phyloP scores from a whole-genome alignment of 2,888 invertebrate species.

The Bellardia pandia region DNA sequence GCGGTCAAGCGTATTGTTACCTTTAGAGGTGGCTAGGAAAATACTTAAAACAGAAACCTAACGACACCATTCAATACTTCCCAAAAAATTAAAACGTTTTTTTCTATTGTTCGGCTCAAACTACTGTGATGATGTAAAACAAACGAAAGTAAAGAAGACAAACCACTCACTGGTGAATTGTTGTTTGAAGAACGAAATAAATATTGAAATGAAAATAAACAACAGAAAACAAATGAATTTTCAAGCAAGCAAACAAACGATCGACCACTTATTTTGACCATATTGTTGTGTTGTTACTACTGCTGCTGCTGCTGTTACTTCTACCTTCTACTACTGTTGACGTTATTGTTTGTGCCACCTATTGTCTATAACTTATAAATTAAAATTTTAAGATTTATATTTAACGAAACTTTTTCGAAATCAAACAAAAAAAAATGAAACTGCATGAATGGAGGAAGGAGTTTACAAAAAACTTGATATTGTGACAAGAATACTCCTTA shows the following conservation, averaged over 20 bases:
- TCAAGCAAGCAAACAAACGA: slow-evolving; percentile 11
- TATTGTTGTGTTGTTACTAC: slow-evolving; percentile 17
- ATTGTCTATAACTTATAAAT: slow-evolving; percentile 28
- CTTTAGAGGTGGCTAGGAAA: slow-evolving; percentile 2
- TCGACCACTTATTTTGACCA: slow-evolving; percentile 39
- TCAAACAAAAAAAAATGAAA: slow-evolving; percentile 15
- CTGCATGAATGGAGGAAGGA: not conserved
- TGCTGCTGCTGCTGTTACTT: not conserved
- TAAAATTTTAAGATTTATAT: slow-evolving; percentile 4
- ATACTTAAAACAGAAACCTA: slow-evolving; percentile 13
- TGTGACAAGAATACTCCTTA: no score
- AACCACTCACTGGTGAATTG: slow-evolving; percentile 51
- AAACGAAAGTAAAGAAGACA: slow-evolving; percentile 44
- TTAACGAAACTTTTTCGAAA: not conserved
- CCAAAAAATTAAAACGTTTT: not conserved
- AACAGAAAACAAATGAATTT: slow-evolving; percentile 43
- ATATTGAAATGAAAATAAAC: slow-evolving; percentile 1
- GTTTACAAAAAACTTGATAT: no score
- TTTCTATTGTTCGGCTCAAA: not conserved
- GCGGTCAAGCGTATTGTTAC: slow-evolving; percentile 64
- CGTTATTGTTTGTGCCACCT: slow-evolving; percentile 2
- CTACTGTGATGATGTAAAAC: slow-evolving; percentile 21
- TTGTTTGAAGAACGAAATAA: slow-evolving; percentile 10
- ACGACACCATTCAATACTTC: slow-evolving; percentile 35
- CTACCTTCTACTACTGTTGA: not conserved